A percentile compares a stretch with the other conserved stretches of the same genome.
Conservation (phyloP, 2,797 vertebrate species). For the Scleropages formosus region DNA sequence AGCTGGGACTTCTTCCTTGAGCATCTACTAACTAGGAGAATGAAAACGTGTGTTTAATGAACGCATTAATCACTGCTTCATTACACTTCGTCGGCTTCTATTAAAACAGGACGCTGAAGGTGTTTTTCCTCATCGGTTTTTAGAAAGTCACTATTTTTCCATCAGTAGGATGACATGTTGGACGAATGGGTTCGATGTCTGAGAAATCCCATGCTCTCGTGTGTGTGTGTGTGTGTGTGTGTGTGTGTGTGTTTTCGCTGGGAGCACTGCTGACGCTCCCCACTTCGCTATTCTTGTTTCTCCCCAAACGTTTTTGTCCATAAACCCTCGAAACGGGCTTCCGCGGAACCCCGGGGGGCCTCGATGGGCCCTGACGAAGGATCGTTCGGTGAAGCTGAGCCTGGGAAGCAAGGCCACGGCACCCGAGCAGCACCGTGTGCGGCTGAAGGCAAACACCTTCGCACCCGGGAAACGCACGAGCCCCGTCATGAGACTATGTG, state of each 20-base stretch:
- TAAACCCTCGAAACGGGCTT: too few relatives aligned
- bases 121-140: background rate
- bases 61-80: background rate
- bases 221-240: background rate
- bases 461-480: too few relatives aligned
- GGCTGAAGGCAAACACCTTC: too few relatives aligned
- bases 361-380: too few relatives aligned
- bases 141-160: background rate
- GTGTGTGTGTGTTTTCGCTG: background rate
- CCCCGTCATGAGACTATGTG: background rate
- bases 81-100: slow-evolving; percentile 10
- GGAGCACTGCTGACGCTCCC: too few relatives aligned
- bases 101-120: background rate
- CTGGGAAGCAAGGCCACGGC: too few relatives aligned
- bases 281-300: too few relatives aligned
- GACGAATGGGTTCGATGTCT: background rate
- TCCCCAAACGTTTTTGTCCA: too few relatives aligned
- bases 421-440: too few relatives aligned
- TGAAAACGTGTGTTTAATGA: background rate
- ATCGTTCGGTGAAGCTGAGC: too few relatives aligned
- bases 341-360: too few relatives aligned
- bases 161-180: background rate
- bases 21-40: background rate
- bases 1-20: background rate
- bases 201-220: slow-evolving; percentile 2